Percentiles rank a stretch among this genome's conserved stretches.
Evolutionary conservation across 2,113 vertebrate species (phyloP).

Genomic region (Pluvialis apricaria): DNA sequence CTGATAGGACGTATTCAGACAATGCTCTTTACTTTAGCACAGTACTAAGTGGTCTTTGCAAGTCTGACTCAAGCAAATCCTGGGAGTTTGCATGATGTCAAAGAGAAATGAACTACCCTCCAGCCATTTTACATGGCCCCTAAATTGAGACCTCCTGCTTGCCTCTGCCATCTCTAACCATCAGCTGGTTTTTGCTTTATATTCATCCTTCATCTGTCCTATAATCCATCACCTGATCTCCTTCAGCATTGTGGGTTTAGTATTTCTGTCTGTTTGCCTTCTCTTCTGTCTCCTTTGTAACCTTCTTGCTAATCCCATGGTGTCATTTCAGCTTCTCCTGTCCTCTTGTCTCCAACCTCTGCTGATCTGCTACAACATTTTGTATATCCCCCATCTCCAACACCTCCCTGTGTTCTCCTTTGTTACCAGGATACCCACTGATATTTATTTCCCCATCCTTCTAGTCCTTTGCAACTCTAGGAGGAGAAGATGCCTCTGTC

Average conservation of each 20-base stretch:
- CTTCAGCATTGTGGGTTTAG: neutral
- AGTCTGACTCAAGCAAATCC: neutral
- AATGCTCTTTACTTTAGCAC: neutral
- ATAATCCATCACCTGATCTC: neutral
- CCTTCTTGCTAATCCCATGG: neutral
- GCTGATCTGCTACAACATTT: neutral
- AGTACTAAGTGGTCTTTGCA: neutral
- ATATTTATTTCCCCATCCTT: neutral
- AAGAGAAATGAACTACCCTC: neutral
- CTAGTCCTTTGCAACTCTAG: neutral
- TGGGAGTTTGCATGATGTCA: too few species aligned
- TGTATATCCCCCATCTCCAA: neutral
- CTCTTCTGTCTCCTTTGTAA: neutral
- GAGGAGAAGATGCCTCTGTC: neutral
- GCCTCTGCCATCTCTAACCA: neutral
- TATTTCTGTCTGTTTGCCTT: neutral
- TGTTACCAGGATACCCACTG: neutral
- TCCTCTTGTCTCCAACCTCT: neutral
- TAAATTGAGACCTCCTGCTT: neutral
- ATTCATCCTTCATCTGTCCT: neutral
- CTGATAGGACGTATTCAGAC: neutral
- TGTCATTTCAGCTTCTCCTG: neutral
- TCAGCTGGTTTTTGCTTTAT: neutral
- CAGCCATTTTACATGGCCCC: neutral
- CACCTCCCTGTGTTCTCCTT: neutral